Percentiles rank a stretch among this genome's conserved stretches.
phyloP scores from a whole-genome alignment of 1,140 invertebrate species.

The Drosophila ficusphila region DNA sequence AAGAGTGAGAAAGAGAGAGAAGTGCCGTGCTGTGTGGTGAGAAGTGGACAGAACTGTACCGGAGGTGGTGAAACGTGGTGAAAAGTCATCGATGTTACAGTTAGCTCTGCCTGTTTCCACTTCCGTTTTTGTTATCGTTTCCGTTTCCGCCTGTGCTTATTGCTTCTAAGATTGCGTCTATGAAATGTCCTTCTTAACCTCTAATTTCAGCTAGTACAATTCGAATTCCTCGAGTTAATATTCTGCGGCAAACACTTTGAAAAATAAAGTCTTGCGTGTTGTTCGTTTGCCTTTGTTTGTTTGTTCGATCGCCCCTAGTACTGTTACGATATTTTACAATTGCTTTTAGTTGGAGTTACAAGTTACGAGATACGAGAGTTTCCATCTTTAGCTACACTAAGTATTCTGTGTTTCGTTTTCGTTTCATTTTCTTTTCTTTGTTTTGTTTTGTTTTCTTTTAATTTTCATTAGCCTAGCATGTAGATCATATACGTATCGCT shows the following conservation, averaged over 20 bases:
- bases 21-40: slow-evolving; percentile 28
- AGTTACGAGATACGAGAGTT: slow-evolving; percentile 41
- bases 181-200: slow-evolving; percentile 57
- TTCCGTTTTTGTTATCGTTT: slow-evolving; percentile 8
- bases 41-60: slow-evolving; percentile 22
- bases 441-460: not conserved
- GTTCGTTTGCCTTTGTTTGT: slow-evolving; percentile 33
- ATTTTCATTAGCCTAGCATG: slow-evolving; percentile 14
- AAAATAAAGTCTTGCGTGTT: slow-evolving; percentile 75
- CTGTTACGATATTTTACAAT: slow-evolving; percentile 76
- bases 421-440: not conserved
- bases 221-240: slow-evolving; percentile 41
- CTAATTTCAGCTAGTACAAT: slow-evolving; percentile 63
- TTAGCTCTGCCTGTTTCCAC: slow-evolving; percentile 20
- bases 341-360: slow-evolving; percentile 68
- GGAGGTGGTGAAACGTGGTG: slow-evolving; percentile 37
- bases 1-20: slow-evolving; percentile 10
- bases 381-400: slow-evolving; percentile 51
- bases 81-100: slow-evolving; percentile 31
- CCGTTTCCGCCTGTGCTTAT: slow-evolving; percentile 42
- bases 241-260: slow-evolving; percentile 74
- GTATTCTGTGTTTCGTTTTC: slow-evolving; percentile 18
- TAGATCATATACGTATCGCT: slow-evolving; percentile 58
- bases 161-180: slow-evolving; percentile 46
- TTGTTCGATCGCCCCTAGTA: slow-evolving; percentile 27